Evolutionary conservation across 2,113 vertebrate genomes (phyloP), one percentile per base, ranked within the genome.

Genomic region (Lepisosteus osseus): DNA sequence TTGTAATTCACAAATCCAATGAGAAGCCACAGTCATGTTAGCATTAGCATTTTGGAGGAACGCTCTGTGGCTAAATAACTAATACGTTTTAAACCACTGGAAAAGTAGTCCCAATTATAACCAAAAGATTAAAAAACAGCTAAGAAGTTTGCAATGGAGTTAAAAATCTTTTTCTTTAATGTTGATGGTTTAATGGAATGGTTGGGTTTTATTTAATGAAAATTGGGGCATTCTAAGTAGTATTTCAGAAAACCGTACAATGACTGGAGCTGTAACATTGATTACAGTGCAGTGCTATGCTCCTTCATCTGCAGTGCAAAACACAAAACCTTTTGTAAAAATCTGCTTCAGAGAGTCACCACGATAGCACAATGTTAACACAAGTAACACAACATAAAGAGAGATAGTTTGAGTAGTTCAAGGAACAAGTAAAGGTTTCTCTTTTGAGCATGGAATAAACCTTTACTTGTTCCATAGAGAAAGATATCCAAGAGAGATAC

Each of bases 11-110:
- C 17, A 55, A 69, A 57, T 56, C 54, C 29, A 69, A 41, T 15
- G n/a, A 29, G 29, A 68, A 69, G 17, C 17, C 12, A n/a, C 67
- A 69, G 41, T 56, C 47, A 69, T 69, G 43, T 44, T 42, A 67
- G 43, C 13, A 47, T 15, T 29, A 51, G n/a, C 7, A 17, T 54
- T 17, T 29, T 67, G 14, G 44, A 54, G 47, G 56, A 67, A 67
- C 4, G 3, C n/a, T 67, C 51, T 54, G 6, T 17, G n/a, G 44
- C 65, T 7, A 54, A 67, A 14, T 67, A 51, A 17, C 45, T 67
- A 29, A 54, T 65, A 12, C 1, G 41, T 51, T 67, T 67, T n/a
- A 54, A 67, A 54, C n/a, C 47, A 67, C 45, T 67, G 65, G 5
- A 15, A 67, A 67, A 15, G 14, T 54, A 17, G 13, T 17, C 51